Base-by-base conservation (phyloP, 2,888 invertebrate genomes). In the Erebia palarica region DNA sequence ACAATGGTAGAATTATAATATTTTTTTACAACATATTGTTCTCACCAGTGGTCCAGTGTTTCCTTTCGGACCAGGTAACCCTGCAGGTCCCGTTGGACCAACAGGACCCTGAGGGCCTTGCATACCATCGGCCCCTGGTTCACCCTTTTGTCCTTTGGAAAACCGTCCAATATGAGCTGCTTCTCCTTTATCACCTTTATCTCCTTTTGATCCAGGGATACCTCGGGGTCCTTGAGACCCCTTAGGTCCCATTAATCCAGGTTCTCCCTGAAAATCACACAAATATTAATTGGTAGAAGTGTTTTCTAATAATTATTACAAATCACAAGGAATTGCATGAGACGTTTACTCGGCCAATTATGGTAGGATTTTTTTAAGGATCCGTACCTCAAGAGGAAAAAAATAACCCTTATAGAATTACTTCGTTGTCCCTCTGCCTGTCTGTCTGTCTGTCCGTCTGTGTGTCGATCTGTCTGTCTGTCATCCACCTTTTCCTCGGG, bases 131-230 rank as follows among this genome's bases (percentile, higher is more conserved):
- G 94, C 87, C 65, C 98, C 97, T 4, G 96, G 96, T 86, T 97
- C 97, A 83, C 98, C 98, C 82, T 98, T 97, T 84, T 97, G 96
- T 53, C 98, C 98, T 85, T 96, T 96, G 0, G 95, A 93, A 77
- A 95, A 94, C 27, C 94, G 92, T 72, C 96, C 96, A 51, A 95
- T 95, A 76, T 95, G 95, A 0, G 97, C 97, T 0, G 97, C 94
- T 84, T 97, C 96, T 81, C 98, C 98, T 86, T 97, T 97, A 14
- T 95, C 95, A 77, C 98, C 97, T 82, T 95, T 96, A 0, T 89
- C 86, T 76, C 97, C 97, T 67, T 92, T 83, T 8, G 85, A 72
- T 68, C 97, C 97, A 42, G 95, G 95, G 72, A 94, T 94, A 79
- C 98, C 98, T 67, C 97, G 94, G 1, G 97, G 97, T 27, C 98